These are phyloP conservation scores for Pseudomugil gertrudae DNA, from an alignment of 2,797 vertebrate species.

Conservation along the genomic window DNA sequence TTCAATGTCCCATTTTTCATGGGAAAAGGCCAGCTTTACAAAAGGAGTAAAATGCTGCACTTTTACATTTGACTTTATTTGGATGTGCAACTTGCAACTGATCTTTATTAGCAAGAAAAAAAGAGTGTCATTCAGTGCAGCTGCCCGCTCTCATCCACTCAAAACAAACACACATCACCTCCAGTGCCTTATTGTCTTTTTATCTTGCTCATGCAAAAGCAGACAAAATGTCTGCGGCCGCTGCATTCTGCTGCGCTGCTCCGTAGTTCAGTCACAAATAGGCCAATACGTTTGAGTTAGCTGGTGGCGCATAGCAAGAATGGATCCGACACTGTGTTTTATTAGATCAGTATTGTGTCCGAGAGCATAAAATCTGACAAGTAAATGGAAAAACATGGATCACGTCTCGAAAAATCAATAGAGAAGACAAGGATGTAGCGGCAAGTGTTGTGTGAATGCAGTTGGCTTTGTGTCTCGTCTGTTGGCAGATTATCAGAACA, in stretches of 20 bases:
- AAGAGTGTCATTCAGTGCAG: conserved; percentile 16
- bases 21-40: conserved; percentile 28
- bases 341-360: conserved; percentile 73
- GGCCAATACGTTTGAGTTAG: conserved; percentile 59
- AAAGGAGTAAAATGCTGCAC: conserved; percentile 39
- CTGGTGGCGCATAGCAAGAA: conserved; percentile 46
- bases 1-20: conserved; percentile 51
- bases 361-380: conserved; percentile 75
- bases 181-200: conserved; percentile 16
- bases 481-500: conserved; percentile 54
- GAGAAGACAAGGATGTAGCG: conserved; percentile 52
- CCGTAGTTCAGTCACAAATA: conserved; percentile 22
- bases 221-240: conserved; percentile 41
- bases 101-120: conserved; percentile 60
- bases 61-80: conserved; percentile 64
- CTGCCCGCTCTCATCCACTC: conserved; percentile 27
- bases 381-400: conserved; percentile 78
- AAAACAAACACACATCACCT: conserved; percentile 27
- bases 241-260: conserved; percentile 5
- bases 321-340: conserved; percentile 55
- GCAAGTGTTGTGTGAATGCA: conserved; percentile 22
- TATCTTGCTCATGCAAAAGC: conserved; percentile 24
- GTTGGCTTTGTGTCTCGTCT: conserved; percentile 47
- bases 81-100: conserved; percentile 49
- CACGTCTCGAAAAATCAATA: conserved; percentile 65